These are phyloP conservation scores for Rhagonycha lutea DNA, from an alignment of 2,888 invertebrate species.

Conservation along the genomic window DNA sequence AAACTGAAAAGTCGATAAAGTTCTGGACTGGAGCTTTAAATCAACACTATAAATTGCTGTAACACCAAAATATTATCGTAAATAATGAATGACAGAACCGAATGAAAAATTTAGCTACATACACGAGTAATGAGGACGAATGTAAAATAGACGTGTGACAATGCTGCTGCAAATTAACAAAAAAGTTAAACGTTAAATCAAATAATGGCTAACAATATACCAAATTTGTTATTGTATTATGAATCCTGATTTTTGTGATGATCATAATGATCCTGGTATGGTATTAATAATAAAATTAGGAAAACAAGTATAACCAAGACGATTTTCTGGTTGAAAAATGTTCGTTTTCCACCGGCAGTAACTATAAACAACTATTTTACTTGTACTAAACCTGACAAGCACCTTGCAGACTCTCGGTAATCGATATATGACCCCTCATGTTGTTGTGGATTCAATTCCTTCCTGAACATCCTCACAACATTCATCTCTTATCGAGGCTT, in stretches of 20 bases:
- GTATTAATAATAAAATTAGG: background rate
- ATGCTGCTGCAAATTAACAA: background rate
- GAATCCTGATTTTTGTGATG: background rate
- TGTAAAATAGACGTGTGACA: background rate
- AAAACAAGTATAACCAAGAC: background rate
- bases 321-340: background rate
- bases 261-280: background rate
- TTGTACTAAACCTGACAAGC: conserved; percentile 56
- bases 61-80: background rate
- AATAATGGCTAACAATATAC: background rate
- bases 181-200: background rate
- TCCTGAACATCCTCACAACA: conserved; percentile 41
- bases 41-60: background rate
- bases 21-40: background rate
- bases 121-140: background rate
- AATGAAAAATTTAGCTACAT: background rate
- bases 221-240: background rate
- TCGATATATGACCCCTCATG: conserved; percentile 47
- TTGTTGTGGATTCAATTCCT: conserved; percentile 42
- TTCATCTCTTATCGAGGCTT: background rate
- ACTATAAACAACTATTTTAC: conserved; percentile 15
- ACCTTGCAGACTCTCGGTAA: conserved; percentile 54
- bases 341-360: background rate
- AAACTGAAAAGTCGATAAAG: background rate
- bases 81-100: background rate